Evolutionary conservation across 2,888 invertebrate species (phyloP).

Genomic region (Diachrysia chrysitis): DNA sequence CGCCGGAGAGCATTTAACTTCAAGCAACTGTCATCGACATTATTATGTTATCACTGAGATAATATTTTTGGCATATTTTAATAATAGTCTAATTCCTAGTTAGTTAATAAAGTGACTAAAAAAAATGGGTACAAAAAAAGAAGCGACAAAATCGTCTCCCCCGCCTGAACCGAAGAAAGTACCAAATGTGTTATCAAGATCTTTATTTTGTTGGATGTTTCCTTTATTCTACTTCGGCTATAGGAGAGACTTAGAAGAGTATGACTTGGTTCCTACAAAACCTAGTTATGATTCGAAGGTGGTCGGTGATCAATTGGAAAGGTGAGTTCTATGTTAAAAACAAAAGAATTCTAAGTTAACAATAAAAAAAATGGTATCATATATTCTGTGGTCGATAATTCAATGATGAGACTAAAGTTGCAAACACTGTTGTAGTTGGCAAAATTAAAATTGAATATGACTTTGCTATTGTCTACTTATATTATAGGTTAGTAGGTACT

Average conservation of each 20-base stretch:
- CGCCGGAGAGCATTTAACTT: conserved; percentile 42
- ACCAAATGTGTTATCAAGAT: conserved; percentile 88
- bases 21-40: conserved; percentile 6
- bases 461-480: no score
- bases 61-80: conserved; percentile 6
- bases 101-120: conserved; percentile 19
- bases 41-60: conserved; percentile 14
- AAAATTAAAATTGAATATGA: no score
- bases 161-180: conserved; percentile 63
- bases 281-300: conserved; percentile 91
- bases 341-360: no score
- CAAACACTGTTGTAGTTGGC: no score
- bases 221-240: conserved; percentile 93
- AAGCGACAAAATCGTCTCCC: conserved; percentile 45
- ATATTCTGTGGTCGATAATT: no score
- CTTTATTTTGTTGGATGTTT: conserved; percentile 93
- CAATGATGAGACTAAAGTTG: no score
- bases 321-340: conserved; percentile 75
- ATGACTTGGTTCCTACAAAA: conserved; percentile 93
- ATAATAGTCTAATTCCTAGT: conserved; percentile 12
- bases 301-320: conserved; percentile 92
- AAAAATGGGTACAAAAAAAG: conserved; percentile 61
- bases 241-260: conserved; percentile 91
- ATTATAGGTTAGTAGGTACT: no score
- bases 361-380: background rate